Percentiles rank a stretch among this genome's conserved stretches.
These are phyloP conservation scores for Tetrapedia diversipes DNA, from an alignment of 2,888 invertebrate genomes.

Conservation along the genomic window DNA sequence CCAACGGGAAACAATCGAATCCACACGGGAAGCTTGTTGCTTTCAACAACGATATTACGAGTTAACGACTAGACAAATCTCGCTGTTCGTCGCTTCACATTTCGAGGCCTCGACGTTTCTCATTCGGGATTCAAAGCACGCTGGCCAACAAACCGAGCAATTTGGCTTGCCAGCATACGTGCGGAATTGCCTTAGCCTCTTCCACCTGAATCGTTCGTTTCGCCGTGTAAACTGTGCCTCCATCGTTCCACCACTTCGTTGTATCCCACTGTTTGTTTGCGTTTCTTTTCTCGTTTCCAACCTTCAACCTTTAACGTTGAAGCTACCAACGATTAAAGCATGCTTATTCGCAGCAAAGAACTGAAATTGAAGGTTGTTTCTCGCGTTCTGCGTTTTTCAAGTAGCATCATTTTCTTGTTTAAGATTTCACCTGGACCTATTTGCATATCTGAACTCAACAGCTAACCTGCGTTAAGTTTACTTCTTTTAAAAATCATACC, in stretches of 20 bases:
- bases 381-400: too few relatives aligned
- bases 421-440: too few relatives aligned
- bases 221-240: constrained; percentile 28
- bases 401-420: too few relatives aligned
- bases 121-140: constrained; percentile 62
- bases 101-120: constrained; percentile 24
- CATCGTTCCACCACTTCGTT: constrained; percentile 30
- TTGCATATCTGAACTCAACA: too few relatives aligned
- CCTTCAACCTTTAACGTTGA: background rate
- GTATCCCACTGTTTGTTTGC: background rate
- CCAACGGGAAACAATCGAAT: too few relatives aligned
- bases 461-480: too few relatives aligned
- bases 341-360: too few relatives aligned
- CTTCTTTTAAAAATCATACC: too few relatives aligned
- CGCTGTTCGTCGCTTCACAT: constrained; percentile 26
- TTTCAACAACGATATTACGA: constrained; percentile 22
- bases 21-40: background rate
- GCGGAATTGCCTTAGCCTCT: constrained; percentile 57
- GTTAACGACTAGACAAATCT: constrained; percentile 27
- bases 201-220: constrained; percentile 45
- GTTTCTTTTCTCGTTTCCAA: constrained; percentile 16
- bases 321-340: too few relatives aligned
- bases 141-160: constrained; percentile 62
- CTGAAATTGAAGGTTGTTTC: too few relatives aligned
- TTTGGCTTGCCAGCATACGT: constrained; percentile 58